A percentile compares a stretch with the other conserved stretches of the same genome.
These are phyloP conservation scores for Anhinga anhinga DNA, from an alignment of 2,113 vertebrate genomes.

Conservation along the genomic window DNA sequence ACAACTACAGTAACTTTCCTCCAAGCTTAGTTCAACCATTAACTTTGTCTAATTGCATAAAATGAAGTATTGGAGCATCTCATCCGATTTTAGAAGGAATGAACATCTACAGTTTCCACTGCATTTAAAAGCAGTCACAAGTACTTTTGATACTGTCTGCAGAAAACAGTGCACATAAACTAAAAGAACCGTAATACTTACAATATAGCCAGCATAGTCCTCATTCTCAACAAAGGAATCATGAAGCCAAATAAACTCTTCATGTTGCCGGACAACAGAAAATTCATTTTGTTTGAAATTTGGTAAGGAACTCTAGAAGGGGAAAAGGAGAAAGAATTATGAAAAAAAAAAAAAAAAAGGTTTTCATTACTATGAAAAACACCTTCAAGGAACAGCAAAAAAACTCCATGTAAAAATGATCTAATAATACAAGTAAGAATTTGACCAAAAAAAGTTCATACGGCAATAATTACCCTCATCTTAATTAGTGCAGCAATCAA, in stretches of 20 bases:
- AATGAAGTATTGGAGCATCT: not conserved
- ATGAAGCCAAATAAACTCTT: conserved; percentile 99
- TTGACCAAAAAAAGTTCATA: not conserved
- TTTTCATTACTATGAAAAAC: not conserved
- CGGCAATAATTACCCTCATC: not conserved
- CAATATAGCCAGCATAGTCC: conserved; percentile 97
- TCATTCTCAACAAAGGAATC: conserved; percentile 98
- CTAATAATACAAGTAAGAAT: not conserved
- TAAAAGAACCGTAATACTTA: conserved; percentile 75
- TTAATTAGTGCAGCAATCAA: not conserved
- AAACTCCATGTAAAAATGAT: not conserved
- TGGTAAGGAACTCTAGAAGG: conserved; percentile 89
- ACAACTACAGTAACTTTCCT: not conserved
- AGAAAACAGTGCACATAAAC: not conserved
- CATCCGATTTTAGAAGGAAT: not conserved
- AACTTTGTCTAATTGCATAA: not conserved
- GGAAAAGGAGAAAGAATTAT: not conserved
- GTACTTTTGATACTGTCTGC: not conserved
- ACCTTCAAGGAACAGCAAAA: not conserved
- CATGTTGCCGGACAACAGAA: conserved; percentile 97
- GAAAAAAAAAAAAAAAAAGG: not conserved
- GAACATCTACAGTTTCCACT: not conserved
- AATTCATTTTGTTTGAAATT: conserved; percentile 99
- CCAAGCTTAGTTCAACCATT: not conserved
- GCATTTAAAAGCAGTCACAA: not conserved